Percentiles rank a stretch among this genome's conserved stretches.
Evolutionary conservation across 1,140 invertebrate species (phyloP).

Genomic region (Ostrea edulis): DNA sequence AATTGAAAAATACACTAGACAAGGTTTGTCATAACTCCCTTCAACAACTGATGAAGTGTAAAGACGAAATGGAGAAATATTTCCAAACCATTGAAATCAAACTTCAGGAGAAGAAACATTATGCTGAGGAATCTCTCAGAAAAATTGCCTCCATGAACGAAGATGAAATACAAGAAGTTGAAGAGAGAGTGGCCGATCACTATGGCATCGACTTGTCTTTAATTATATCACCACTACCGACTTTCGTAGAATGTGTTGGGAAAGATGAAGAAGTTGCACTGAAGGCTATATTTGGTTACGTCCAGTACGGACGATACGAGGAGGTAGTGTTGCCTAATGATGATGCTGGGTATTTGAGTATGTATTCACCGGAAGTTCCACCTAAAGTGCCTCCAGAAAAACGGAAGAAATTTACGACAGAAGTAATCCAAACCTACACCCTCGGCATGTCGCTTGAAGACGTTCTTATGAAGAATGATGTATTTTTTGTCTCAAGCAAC

Average conservation of each 20-base stretch:
- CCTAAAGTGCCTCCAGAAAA: not conserved
- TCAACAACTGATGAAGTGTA: not conserved
- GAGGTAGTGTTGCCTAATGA: not conserved
- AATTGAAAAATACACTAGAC: not conserved
- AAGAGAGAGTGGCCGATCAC: not conserved
- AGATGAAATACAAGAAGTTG: not conserved
- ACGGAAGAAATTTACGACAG: not conserved
- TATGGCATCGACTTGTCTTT: not conserved
- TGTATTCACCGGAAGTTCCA: not conserved
- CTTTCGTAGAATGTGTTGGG: not conserved
- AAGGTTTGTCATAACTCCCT: not conserved
- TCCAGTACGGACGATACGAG: not conserved
- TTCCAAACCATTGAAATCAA: not conserved
- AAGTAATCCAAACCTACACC: not conserved
- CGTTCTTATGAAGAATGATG: not conserved
- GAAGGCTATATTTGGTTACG: not conserved
- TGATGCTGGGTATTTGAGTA: not conserved
- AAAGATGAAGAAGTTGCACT: not conserved
- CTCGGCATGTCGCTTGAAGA: not conserved
- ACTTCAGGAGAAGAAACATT: not conserved
- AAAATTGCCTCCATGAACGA: not conserved
- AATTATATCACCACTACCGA: not conserved
- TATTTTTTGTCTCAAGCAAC: not conserved
- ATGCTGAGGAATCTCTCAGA: not conserved
- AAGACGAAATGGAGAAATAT: not conserved